Percentiles rank a stretch among this genome's conserved stretches.
phyloP scores from a whole-genome alignment of 2,888 invertebrate genomes.

The Lysandra coridon region DNA sequence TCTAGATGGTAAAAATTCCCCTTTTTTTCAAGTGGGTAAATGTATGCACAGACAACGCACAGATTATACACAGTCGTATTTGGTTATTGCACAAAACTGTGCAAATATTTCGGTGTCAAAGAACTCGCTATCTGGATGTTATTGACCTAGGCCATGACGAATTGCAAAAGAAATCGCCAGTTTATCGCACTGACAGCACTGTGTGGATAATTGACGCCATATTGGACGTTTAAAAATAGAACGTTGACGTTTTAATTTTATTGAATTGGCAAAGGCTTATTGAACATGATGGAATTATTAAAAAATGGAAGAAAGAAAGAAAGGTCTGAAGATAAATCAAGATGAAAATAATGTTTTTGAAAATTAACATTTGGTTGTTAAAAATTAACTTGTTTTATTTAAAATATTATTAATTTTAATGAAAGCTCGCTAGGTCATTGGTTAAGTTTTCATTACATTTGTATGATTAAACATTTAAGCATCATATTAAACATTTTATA shows the following conservation, averaged over 20 bases:
- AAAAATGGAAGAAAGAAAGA: no score
- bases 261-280: neutral
- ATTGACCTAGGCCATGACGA: conserved; percentile 50
- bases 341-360: no score
- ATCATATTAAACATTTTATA: no score
- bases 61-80: conserved; percentile 41
- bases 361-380: no score
- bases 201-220: conserved; percentile 9
- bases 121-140: conserved; percentile 56
- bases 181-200: conserved; percentile 43
- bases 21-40: neutral
- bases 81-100: conserved; percentile 27
- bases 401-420: no score
- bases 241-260: neutral
- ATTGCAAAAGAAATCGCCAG: conserved; percentile 50
- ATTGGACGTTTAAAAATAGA: conserved; percentile 21
- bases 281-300: no score
- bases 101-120: conserved; percentile 49
- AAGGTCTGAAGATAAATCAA: no score
- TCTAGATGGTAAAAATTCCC: no score
- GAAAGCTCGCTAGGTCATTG: no score
- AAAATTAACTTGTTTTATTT: no score
- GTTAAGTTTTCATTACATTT: no score
- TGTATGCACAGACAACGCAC: neutral
- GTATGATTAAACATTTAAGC: no score